A percentile compares a stretch with the other conserved stretches of the same genome.
These are phyloP conservation scores for Heteropelma amictum DNA, from an alignment of 2,888 invertebrate species.

Conservation along the genomic window DNA sequence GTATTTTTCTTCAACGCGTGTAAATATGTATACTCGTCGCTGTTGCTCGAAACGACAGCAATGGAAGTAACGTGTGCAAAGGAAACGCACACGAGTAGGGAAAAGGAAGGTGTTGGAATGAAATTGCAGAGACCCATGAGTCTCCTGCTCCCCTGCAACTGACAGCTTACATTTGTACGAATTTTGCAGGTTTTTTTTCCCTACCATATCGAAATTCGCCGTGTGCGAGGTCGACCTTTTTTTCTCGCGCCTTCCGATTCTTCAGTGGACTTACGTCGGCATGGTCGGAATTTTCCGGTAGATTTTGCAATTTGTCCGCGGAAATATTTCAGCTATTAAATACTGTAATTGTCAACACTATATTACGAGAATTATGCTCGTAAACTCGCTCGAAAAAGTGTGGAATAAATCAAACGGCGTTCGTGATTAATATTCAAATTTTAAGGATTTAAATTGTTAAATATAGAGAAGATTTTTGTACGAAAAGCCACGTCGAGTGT, in stretches of 20 bases:
- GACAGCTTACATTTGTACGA: slow-evolving; percentile 76
- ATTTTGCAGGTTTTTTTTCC: slow-evolving; percentile 67
- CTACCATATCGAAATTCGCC: slow-evolving; percentile 73
- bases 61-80: slow-evolving; percentile 12
- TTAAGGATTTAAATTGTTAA: no score
- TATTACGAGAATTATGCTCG: no score
- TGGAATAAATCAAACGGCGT: no score
- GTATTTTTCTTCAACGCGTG: neutral
- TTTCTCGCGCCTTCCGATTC: neutral
- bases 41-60: slow-evolving; percentile 30
- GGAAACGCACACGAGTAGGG: slow-evolving; percentile 53
- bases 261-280: no score
- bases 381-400: no score
- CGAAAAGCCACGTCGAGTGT: neutral
- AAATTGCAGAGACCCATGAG: slow-evolving; percentile 58
- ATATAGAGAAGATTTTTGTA: neutral
- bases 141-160: slow-evolving; percentile 65
- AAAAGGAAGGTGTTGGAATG: slow-evolving; percentile 70
- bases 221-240: slow-evolving; percentile 58
- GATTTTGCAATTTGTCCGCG: no score
- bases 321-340: no score
- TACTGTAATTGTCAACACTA: no score
- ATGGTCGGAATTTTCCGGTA: no score
- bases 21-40: slow-evolving; percentile 13
- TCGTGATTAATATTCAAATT: no score